Evolutionary conservation across 2,888 invertebrate species (phyloP), one percentile per base, ranked within the genome.

Genomic region (Drosophila paracracens): DNA sequence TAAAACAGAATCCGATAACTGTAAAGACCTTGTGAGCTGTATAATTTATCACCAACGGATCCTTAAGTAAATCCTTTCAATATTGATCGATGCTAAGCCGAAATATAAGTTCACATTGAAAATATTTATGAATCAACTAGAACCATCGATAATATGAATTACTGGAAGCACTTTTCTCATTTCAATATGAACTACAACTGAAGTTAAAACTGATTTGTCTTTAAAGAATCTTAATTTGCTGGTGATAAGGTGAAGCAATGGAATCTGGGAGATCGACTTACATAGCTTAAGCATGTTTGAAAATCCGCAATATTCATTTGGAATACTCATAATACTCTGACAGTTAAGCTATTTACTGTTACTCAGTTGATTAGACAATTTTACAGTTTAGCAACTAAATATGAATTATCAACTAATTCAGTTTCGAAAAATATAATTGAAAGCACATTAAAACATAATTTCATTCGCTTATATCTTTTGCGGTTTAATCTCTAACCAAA

Each of bases 151-250:
- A 25, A 61, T 53, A 1, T 82, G 82, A 18, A 66, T 58, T 10
- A 80, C 81, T 21, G 83, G 75, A 0, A 70, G 70, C 16, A 81
- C 72, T 8, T 75, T 81, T 53, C 69, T 75, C 52, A 75, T 81
- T 29, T 70, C 67, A 2, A 29, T 13, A 0, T 25, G 16, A 25
- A 36, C 36, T 31, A 31, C 31, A 8, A 31, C 31, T 31, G 8
- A 36, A 27, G 1, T 18, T 27, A 16, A 36, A 29, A 7, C 7
- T 46, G 40, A 35, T 31, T 29, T 11, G 0, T 11, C 11, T 7
- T 2, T 27, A 16, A 10, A 8, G 8, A 10, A 36, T 25, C 35
- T 1, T 7, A 29, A 21, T 18, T 59, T 68, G 6, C 7, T 48
- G 69, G 21, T 51, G 5, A 40, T 43, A 18, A 86, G 76, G 54